A percentile compares a stretch with the other conserved stretches of the same genome.
Evolutionary conservation across 2,888 invertebrate species (phyloP).

Genomic region (Chalcosyrphus nemorum): DNA sequence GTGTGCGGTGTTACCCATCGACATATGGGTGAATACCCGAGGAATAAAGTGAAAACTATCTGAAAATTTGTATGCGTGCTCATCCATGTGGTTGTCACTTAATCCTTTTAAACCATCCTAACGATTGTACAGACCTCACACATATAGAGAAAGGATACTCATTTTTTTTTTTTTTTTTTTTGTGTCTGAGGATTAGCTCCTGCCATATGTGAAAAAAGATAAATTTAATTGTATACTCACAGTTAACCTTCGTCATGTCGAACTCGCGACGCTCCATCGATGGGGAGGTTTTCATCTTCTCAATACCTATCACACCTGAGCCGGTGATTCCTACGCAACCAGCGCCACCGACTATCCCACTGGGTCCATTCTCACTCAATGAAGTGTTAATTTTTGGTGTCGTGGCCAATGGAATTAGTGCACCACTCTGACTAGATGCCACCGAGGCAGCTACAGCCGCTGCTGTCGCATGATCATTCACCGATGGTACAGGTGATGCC

Average conservation of each 20-base stretch:
- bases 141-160: not conserved
- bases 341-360: conserved; percentile 50
- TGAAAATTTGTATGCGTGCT: conserved; percentile 60
- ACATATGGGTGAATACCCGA: conserved; percentile 56
- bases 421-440: conserved; percentile 78
- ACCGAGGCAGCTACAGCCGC: too few species aligned
- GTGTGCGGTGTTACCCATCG: conserved; percentile 42
- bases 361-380: conserved; percentile 72
- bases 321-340: conserved; percentile 69
- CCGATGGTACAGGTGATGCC: conserved; percentile 63
- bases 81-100: conserved; percentile 59
- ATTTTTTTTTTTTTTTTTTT: not conserved
- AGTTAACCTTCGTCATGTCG: conserved; percentile 82
- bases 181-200: conserved; percentile 10
- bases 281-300: conserved; percentile 80
- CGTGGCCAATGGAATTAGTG: conserved; percentile 74
- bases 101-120: conserved; percentile 57
- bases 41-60: conserved; percentile 64
- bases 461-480: conserved; percentile 67
- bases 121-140: conserved; percentile 17
- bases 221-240: too few species aligned
- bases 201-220: not conserved
- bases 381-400: conserved; percentile 79
- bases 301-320: conserved; percentile 75
- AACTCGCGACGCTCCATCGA: conserved; percentile 80